These are phyloP conservation scores for Lobophora halterata DNA, from an alignment of 2,888 invertebrate genomes.

Conservation along the genomic window DNA sequence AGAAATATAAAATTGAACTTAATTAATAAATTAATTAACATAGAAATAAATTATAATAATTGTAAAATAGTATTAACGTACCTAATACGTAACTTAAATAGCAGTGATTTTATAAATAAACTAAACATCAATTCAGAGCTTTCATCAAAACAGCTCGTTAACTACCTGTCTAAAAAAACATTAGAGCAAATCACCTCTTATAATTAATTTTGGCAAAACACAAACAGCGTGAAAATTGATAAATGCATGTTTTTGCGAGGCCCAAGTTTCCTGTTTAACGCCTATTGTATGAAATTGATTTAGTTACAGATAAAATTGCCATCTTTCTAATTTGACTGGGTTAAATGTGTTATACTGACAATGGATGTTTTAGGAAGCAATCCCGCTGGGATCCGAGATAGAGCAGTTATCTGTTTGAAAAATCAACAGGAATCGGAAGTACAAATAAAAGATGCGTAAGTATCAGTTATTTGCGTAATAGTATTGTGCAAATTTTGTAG, in stretches of 20 bases:
- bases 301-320: constrained; percentile 44
- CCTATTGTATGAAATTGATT: constrained; percentile 56
- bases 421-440: constrained; percentile 15
- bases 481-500: constrained; percentile 17
- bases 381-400: constrained; percentile 18
- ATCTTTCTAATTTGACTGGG: constrained; percentile 30
- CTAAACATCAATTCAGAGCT: not conserved
- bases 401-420: constrained; percentile 18
- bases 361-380: constrained; percentile 8
- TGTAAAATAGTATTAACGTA: too few relatives aligned
- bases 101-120: not conserved
- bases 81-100: too few relatives aligned
- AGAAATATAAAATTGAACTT: too few relatives aligned
- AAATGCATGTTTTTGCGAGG: constrained; percentile 26
- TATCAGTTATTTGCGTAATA: constrained; percentile 25
- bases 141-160: constrained; percentile 4
- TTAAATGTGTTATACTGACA: constrained; percentile 8
- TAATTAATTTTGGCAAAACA: constrained; percentile 22
- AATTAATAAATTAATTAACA: too few relatives aligned
- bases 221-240: constrained; percentile 27
- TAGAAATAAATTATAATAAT: too few relatives aligned
- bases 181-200: constrained; percentile 15
- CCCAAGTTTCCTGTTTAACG: constrained; percentile 45
- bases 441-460: constrained; percentile 5
- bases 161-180: constrained; percentile 20